A percentile compares a stretch with the other conserved stretches of the same genome.
Evolutionary conservation across 2,113 vertebrate species (phyloP).

Genomic region (Anarhynchus alexandrinus): DNA sequence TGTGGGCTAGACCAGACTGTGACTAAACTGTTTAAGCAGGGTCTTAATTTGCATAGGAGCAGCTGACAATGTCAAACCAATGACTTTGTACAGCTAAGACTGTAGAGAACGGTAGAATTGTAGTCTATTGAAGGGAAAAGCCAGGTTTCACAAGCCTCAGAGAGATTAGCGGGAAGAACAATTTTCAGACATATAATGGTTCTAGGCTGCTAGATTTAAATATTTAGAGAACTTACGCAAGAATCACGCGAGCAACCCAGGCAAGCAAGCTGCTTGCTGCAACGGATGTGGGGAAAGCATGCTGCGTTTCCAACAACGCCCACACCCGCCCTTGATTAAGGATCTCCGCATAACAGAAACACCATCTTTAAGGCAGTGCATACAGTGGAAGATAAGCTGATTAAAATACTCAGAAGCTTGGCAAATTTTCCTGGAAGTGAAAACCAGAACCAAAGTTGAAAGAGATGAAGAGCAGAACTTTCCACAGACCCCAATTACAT

Average conservation of each 20-base stretch:
- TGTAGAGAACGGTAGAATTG: background rate
- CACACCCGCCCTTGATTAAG: background rate
- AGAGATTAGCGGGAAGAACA: background rate
- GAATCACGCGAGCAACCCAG: background rate
- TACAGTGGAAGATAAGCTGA: background rate
- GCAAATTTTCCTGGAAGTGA: background rate
- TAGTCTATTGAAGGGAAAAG: background rate
- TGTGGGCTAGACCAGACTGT: background rate
- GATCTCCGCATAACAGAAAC: background rate
- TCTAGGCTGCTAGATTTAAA: background rate
- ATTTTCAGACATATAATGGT: background rate
- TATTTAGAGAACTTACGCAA: background rate
- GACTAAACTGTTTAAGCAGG: background rate
- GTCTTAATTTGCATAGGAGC: background rate
- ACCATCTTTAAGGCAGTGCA: background rate
- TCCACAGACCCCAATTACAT: fast-evolving
- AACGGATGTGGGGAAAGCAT: background rate
- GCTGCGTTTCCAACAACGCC: background rate
- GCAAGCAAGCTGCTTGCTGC: background rate
- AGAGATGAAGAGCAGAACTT: background rate
- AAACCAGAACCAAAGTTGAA: background rate
- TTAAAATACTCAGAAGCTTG: background rate
- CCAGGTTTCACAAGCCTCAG: background rate
- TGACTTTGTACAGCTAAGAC: background rate
- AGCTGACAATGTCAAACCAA: background rate